These are phyloP conservation scores for Diplosoma virens DNA, from an alignment of 23 tunicate species.

Conservation along the genomic window DNA sequence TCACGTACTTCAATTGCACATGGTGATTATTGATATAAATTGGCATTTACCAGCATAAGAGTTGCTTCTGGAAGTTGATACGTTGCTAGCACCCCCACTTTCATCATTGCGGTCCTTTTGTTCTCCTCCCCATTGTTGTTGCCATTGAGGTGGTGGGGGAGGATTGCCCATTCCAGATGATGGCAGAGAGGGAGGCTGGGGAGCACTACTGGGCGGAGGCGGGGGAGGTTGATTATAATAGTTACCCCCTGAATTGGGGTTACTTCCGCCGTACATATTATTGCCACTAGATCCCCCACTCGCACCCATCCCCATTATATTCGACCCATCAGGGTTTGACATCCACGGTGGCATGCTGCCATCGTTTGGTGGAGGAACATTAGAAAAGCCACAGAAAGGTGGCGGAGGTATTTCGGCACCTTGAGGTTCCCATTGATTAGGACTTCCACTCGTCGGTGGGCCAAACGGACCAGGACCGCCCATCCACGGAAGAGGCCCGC, in stretches of 20 bases:
- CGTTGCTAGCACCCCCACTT: slow-evolving; percentile 26
- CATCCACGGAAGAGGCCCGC: slow-evolving; percentile 68
- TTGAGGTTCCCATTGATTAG: slow-evolving; percentile 45
- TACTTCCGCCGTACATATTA: not conserved
- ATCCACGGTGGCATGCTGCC: slow-evolving; percentile 29
- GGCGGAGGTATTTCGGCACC: slow-evolving; percentile 11
- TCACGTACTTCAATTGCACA: not conserved
- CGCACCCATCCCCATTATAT: slow-evolving; percentile 22
- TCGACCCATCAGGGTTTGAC: slow-evolving; percentile 27
- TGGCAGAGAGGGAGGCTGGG: slow-evolving; percentile 89
- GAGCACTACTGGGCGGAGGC: slow-evolving; percentile 73
- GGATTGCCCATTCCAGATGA: slow-evolving; percentile 26
- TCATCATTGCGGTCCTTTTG: not conserved
- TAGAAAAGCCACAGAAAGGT: not conserved
- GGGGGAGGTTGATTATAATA: slow-evolving; percentile 83
- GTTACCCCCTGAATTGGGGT: slow-evolving; percentile 41
- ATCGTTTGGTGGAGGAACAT: not conserved
- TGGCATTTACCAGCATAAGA: slow-evolving; percentile 4
- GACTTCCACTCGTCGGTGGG: slow-evolving; percentile 5
- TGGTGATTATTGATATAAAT: not conserved
- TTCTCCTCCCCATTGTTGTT: slow-evolving; percentile 45
- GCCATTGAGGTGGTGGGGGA: too few species aligned
- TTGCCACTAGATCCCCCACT: not conserved
- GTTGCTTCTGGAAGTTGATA: slow-evolving; percentile 9
- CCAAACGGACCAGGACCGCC: slow-evolving; percentile 2